Percentiles rank a stretch among this genome's conserved stretches.
These are phyloP conservation scores for Seira musarum DNA, from an alignment of 2,888 invertebrate species.

Conservation along the genomic window DNA sequence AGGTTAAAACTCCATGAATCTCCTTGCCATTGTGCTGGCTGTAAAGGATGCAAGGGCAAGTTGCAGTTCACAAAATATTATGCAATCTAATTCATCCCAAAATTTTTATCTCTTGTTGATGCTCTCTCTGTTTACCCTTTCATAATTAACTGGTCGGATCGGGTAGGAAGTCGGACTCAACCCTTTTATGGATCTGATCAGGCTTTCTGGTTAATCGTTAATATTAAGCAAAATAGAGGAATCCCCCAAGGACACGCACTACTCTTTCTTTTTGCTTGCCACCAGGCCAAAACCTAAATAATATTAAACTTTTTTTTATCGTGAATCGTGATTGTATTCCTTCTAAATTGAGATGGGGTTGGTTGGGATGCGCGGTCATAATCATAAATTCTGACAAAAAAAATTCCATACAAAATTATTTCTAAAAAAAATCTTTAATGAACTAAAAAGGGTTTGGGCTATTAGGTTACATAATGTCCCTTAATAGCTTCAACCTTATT, in stretches of 20 bases:
- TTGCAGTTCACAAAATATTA: too few relatives aligned
- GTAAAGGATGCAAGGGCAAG: too few relatives aligned
- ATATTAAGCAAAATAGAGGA: constrained; percentile 11
- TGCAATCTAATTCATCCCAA: too few relatives aligned
- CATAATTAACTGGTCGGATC: constrained; percentile 37
- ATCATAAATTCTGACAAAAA: constrained; percentile 30
- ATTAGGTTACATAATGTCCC: constrained; percentile 44
- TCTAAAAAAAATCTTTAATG: constrained; percentile 51
- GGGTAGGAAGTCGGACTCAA: constrained; percentile 17
- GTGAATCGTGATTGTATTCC: too few relatives aligned
- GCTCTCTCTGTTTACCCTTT: constrained; percentile 5
- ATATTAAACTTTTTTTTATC: too few relatives aligned
- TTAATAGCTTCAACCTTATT: constrained; percentile 9
- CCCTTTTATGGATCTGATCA: constrained; percentile 25
- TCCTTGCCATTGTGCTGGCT: too few relatives aligned
- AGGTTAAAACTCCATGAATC: too few relatives aligned
- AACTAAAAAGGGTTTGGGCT: constrained; percentile 48
- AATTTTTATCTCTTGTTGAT: constrained; percentile 12
- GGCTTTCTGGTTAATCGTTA: not conserved
- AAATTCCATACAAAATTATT: too few relatives aligned
- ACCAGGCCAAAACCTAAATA: too few relatives aligned
- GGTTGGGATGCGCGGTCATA: constrained; percentile 16
- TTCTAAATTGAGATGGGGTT: not conserved
- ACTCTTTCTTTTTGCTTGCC: too few relatives aligned
- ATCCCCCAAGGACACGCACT: constrained; percentile 37